Base-by-base conservation (phyloP, 2,797 vertebrate species). In the Acrossocheilus fasciatus region DNA sequence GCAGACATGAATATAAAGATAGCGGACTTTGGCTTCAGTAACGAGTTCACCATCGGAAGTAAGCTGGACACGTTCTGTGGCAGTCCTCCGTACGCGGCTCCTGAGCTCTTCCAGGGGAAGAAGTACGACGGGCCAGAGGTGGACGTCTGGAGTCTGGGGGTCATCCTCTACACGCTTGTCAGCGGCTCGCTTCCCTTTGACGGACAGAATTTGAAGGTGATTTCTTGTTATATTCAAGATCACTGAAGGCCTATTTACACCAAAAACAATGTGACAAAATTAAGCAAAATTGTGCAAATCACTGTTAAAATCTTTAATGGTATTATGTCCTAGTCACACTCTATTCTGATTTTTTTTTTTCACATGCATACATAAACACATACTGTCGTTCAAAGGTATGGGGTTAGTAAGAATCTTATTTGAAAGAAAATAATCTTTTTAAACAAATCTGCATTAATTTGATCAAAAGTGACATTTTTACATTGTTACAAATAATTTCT, bases 1-100 rank as follows among this genome's bases (percentile, higher is more conserved):
- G 96, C 96, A 41, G 97, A 98, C 87, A 98, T 98, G 97, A 98
- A 98, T 93, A 98, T 98, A 88, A 98, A 98, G 95, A 98, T 98
- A 59, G 97, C 97, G 39, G 97, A 98, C 94, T 98, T 98, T 89
- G 97, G 97, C 88, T 98, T 98, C 95, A 98, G 97, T 90, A 98
- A 98, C 0, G 97, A 98, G 92, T 98, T 98, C 94, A 98, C 96
- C 1, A 91, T 97, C 1, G 97, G 97, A 88, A 98, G 95, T 86
- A 98, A 98, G 93, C 89, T 98, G 94, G 97, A 98, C 95, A 98
- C 97, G 0, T 98, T 98, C 94, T 98, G 97, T 81, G 97, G 97
- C 39, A 98, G 97, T 85, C 97, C 97, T 0, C 97, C 97, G 2
- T 98, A 98, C 0, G 97, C 97, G 0, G 97, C 97, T 4, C 97